Percentiles rank a stretch among this genome's conserved stretches.
Conservation (phyloP, 2,797 vertebrate genomes). For the Mastacembelus armatus region DNA sequence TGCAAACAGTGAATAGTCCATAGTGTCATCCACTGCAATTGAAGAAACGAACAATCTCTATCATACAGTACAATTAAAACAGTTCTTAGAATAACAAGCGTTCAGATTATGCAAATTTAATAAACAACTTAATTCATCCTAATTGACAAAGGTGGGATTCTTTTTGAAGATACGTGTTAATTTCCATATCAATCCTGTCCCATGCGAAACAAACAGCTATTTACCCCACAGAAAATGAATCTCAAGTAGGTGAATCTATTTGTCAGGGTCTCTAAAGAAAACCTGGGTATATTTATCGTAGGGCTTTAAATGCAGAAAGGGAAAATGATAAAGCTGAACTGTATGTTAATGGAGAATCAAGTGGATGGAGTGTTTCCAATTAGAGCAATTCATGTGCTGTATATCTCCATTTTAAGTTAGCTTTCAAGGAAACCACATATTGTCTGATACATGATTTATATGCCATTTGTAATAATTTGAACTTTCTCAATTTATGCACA, state of each 20-base stretch:
- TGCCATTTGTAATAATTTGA: too few species aligned
- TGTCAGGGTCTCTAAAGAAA: constrained; percentile 38
- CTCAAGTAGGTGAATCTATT: constrained; percentile 54
- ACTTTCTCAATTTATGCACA: too few species aligned
- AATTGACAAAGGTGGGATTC: constrained; percentile 79
- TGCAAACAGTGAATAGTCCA: constrained; percentile 68
- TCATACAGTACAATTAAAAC: constrained; percentile 64
- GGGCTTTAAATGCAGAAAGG: constrained; percentile 7
- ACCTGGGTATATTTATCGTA: constrained; percentile 7
- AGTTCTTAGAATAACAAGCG: constrained; percentile 70
- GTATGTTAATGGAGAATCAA: constrained; percentile 10
- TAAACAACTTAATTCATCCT: constrained; percentile 76
- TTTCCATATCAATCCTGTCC: constrained; percentile 74
- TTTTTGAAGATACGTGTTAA: constrained; percentile 73
- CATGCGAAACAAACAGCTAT: constrained; percentile 68
- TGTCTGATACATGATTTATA: neutral
- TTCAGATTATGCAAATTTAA: constrained; percentile 73
- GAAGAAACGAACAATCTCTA: constrained; percentile 65
- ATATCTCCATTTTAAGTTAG: neutral
- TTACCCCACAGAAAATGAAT: constrained; percentile 54
- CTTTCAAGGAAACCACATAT: constrained; percentile 5
- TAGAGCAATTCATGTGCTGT: neutral
- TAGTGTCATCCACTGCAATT: constrained; percentile 64
- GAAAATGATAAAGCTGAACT: constrained; percentile 4
- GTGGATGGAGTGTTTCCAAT: constrained; percentile 4